Percentiles rank a stretch among this genome's conserved stretches.
phyloP scores from a whole-genome alignment of 2,888 invertebrate genomes.

The Cosmia trapezina region DNA sequence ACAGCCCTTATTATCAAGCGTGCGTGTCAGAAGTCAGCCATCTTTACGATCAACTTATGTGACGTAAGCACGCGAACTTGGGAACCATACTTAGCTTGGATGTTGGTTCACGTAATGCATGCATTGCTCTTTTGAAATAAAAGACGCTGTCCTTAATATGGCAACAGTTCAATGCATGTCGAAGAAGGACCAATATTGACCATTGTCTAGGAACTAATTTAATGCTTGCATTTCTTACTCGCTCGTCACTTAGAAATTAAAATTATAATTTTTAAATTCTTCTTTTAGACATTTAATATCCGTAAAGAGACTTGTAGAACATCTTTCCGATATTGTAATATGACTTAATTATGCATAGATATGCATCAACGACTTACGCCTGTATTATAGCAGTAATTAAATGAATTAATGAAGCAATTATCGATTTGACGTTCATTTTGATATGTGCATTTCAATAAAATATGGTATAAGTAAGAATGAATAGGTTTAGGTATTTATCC shows the following conservation, averaged over 20 bases:
- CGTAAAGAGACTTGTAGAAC: slow-evolving; percentile 3
- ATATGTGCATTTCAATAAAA: not conserved
- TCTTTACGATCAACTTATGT: slow-evolving; percentile 66
- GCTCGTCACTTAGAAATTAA: slow-evolving; percentile 3
- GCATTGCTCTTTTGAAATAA: slow-evolving; percentile 30
- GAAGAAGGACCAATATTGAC: not conserved
- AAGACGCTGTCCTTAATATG: not conserved
- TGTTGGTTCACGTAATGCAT: slow-evolving; percentile 22
- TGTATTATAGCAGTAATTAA: slow-evolving; percentile 25
- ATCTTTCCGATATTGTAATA: slow-evolving; percentile 10
- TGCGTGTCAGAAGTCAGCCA: slow-evolving; percentile 61
- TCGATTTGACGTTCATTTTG: slow-evolving; percentile 11
- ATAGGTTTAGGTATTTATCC: no score
- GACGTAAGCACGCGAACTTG: slow-evolving; percentile 63
- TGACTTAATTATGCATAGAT: slow-evolving; percentile 33
- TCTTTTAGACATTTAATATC: not conserved
- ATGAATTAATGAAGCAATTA: slow-evolving; percentile 46
- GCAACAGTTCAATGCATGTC: slow-evolving; percentile 13
- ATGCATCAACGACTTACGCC: slow-evolving; percentile 27
- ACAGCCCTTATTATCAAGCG: slow-evolving; percentile 55
- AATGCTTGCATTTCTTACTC: slow-evolving; percentile 15
- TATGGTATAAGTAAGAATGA: not conserved
- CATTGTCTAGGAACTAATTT: not conserved
- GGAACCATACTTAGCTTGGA: slow-evolving; percentile 41
- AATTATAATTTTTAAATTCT: slow-evolving; percentile 10